Base-by-base conservation (phyloP, 2,797 vertebrate genomes). In the Scomberomorus guttatus region DNA sequence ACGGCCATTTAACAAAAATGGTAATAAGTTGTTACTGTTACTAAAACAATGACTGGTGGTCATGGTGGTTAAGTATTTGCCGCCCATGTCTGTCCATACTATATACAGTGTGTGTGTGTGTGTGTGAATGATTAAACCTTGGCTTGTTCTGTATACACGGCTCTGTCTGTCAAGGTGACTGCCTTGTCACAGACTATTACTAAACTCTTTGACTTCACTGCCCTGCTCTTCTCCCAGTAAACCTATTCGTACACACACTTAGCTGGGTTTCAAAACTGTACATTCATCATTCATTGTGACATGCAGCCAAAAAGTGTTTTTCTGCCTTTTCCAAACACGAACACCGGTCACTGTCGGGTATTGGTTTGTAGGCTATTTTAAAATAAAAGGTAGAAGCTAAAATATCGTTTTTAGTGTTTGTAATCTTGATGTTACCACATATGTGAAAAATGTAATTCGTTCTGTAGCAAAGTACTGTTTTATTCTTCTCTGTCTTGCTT, bases 61-160 rank as follows among this genome's bases (percentile, higher is more conserved):
- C 18, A 6, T 42, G 3, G 62, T 46, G 17, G 34, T 70, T 3
- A 58, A 13, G 56, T 39, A 18, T 69, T 27, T 55, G 18, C 10
- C n/a, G 8, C 14, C 4, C 2, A 0, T 32, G 11, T 68, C 60
- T 55, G 42, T 63, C 48, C 52, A 56, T 8, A 50, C 27, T 51
- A 42, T 55, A 5, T 4, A 4, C 7, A 32, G 9, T 64, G 39
- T 42, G 39, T 55, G 32, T 17, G 14, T 63, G 13, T 59, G 64
- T 58, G 71, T 72, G 81, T 87, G 58, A 89, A 89, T 90, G 70
- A 90, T 93, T 92, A 88, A 90, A 84, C 80, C 63, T 34, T 27
- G 13, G 56, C 80, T 55, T 80, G 42, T 4, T 76, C 59, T 74
- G 72, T 76, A 62, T 44, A 77, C 42, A 72, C 71, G 55, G 81